A percentile compares a stretch with the other conserved stretches of the same genome.
Conservation (phyloP, 2,113 vertebrate genomes). For the Taxidea taxus region DNA sequence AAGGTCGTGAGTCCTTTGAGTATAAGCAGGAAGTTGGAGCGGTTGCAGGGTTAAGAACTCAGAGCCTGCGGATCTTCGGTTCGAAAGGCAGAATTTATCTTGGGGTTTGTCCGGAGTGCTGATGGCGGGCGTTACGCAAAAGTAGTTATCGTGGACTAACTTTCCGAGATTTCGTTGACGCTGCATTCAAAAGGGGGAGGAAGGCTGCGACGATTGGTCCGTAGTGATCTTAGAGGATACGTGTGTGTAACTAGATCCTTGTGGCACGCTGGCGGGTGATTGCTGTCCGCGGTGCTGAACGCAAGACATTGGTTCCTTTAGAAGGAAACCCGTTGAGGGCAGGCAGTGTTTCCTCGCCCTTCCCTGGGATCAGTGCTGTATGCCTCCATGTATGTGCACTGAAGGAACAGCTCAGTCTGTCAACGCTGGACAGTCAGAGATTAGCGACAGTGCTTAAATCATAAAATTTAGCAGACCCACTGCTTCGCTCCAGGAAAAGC, state of each 20-base stretch:
- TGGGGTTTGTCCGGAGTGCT: background rate
- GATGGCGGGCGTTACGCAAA: background rate
- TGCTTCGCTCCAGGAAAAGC: background rate
- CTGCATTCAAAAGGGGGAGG: background rate
- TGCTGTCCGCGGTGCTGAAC: constrained; percentile 63
- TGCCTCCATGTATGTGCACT: background rate
- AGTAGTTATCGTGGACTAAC: background rate
- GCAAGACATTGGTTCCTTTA: accelerated
- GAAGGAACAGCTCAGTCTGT: background rate
- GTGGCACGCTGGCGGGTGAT: accelerated
- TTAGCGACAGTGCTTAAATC: background rate
- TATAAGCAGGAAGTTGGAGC: background rate
- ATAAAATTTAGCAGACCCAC: background rate
- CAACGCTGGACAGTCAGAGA: background rate
- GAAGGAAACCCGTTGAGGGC: background rate
- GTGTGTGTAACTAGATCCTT: background rate
- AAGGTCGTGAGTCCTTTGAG: background rate
- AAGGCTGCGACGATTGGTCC: background rate
- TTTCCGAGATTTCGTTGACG: background rate
- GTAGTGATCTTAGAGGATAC: background rate
- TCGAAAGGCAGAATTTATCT: background rate
- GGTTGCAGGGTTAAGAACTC: background rate
- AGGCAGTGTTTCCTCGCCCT: background rate
- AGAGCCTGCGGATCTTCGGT: background rate
- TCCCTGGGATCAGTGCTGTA: background rate